phyloP scores from a whole-genome alignment of 2,888 invertebrate species.

The Halocaridina rubra region DNA sequence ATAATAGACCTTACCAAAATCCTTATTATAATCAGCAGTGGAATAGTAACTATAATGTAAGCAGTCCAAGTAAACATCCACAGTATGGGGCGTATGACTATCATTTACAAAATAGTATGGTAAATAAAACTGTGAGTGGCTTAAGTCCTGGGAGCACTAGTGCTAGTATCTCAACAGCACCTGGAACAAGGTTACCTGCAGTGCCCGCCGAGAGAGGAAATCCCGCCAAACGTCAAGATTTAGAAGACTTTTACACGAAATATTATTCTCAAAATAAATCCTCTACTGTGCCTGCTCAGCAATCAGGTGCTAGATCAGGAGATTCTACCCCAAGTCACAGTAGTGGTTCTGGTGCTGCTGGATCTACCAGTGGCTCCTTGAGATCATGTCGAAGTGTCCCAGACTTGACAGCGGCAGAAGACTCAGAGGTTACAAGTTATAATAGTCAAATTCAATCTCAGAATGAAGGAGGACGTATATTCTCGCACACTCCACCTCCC shows the following conservation, averaged over 20 bases:
- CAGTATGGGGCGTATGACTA: constrained; percentile 55
- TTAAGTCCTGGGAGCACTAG: constrained; percentile 28
- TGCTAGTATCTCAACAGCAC: neutral
- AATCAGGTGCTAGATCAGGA: constrained; percentile 39
- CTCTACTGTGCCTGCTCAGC: neutral
- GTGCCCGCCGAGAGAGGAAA: constrained; percentile 24
- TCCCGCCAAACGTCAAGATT: constrained; percentile 50
- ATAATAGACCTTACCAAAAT: constrained; percentile 27
- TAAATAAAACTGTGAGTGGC: constrained; percentile 7
- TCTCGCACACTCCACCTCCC: constrained; percentile 48
- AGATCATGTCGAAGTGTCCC: constrained; percentile 63
- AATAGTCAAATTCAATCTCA: constrained; percentile 23
- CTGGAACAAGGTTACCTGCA: neutral
- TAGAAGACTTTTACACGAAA: constrained; percentile 61
- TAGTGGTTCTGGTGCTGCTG: constrained; percentile 40
- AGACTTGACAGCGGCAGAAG: constrained; percentile 60
- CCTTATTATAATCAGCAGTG: constrained; percentile 47
- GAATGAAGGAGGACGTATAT: constrained; percentile 10
- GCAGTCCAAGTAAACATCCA: constrained; percentile 45
- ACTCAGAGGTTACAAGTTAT: constrained; percentile 46
- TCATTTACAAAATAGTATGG: constrained; percentile 22
- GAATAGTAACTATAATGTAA: constrained; percentile 41
- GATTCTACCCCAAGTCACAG: constrained; percentile 46
- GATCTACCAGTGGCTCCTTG: constrained; percentile 44
- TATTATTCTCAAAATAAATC: constrained; percentile 57